Evolutionary conservation across 2,113 vertebrate genomes (phyloP), one percentile per base, ranked within the genome.

Genomic region (Salvelinus fontinalis): DNA sequence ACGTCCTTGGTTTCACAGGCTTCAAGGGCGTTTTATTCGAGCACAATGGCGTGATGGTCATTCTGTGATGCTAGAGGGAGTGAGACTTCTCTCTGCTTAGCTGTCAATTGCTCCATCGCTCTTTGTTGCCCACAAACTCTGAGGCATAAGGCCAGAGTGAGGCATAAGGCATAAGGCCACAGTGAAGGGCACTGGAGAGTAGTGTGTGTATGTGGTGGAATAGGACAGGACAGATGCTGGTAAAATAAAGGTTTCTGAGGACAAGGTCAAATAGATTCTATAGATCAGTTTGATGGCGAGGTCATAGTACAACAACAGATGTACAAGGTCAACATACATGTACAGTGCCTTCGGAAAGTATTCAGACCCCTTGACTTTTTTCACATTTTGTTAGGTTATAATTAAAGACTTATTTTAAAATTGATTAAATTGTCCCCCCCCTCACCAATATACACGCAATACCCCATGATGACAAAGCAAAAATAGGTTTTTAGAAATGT

Each of bases 271-370:
- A 54, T 54, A 54, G 3, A 18, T 18, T 18, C 12, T 51, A 51
- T 14, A 66, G 78, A 71, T 83, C 81, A 79, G 79, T 76, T 81
- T 72, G 79, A 85, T 83, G 70, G 83, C 34, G 75, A 78, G 71
- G 76, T 68, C 80, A 71, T 49, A 74, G 20, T n/a, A 24, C 60
- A 26, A n/a, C n/a, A 26, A n/a, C 60, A 64, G 20, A 24, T n/a
- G 60, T 54, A 54, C 3, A 54, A 18, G 51, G 16, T 54, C 39
- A 44, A 44, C 39, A 44, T 44, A 44, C 39, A 44, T 44, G 51
- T 54, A 14, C 49, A 51, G 49, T 51, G 3, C 11, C 49, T 14
- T 51, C 11, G 6, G 49, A 51, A 13, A 51, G 49, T 14, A 34
- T 34, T 34, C 34, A 34, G 34, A 34, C 34, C 1, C 34, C 34